Percentiles rank a stretch among this genome's conserved stretches.
Evolutionary conservation across 2,797 vertebrate genomes (phyloP).

Genomic region (Phyllotis vaccarum): DNA sequence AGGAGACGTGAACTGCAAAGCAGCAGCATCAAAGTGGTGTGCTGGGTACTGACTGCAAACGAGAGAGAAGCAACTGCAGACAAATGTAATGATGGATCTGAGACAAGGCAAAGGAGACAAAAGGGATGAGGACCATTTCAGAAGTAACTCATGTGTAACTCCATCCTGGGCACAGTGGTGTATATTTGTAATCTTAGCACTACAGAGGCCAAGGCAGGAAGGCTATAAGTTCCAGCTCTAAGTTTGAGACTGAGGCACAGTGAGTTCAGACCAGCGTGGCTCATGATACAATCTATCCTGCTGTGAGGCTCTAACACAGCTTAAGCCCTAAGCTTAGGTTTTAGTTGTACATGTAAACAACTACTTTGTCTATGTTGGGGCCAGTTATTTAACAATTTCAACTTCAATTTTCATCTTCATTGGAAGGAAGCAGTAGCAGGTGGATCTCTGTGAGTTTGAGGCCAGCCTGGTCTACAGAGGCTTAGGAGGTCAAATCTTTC

Average conservation of each 20-base stretch:
- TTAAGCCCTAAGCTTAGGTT: not conserved
- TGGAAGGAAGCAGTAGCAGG: too few relatives aligned
- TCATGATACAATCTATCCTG: not conserved
- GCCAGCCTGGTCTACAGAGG: too few relatives aligned
- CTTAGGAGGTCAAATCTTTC: not conserved
- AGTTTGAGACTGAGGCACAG: not conserved
- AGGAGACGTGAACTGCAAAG: not conserved
- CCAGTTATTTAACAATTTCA: not conserved
- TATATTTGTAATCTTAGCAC: not conserved
- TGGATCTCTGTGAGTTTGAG: too few relatives aligned
- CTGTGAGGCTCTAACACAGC: not conserved
- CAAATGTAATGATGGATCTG: not conserved
- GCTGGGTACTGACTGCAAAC: not conserved
- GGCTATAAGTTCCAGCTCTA: not conserved
- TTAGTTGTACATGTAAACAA: slow-evolving; percentile 37
- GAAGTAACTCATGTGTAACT: not conserved
- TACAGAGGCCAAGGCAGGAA: not conserved
- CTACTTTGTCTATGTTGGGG: not conserved
- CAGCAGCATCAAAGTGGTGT: not conserved
- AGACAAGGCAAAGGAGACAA: not conserved
- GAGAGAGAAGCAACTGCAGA: not conserved
- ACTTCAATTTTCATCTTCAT: not conserved
- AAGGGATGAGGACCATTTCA: not conserved
- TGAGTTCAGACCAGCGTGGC: not conserved
- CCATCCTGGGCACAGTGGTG: not conserved